Evolutionary conservation across 2,113 vertebrate species (phyloP).

Genomic region (Bubo scandiacus): DNA sequence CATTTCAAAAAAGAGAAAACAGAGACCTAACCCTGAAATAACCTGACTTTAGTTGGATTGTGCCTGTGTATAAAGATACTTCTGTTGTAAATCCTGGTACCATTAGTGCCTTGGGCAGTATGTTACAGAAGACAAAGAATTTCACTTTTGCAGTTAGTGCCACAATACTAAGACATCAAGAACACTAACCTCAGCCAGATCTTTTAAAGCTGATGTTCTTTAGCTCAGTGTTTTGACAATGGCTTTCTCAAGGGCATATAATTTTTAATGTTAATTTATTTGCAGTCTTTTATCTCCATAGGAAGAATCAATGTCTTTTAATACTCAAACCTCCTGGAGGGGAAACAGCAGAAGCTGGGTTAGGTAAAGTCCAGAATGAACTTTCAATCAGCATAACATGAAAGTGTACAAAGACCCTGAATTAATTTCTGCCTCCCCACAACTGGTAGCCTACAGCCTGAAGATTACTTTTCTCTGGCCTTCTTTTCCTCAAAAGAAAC

Average conservation of each 20-base stretch:
- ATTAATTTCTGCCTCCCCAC: neutral
- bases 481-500: neutral
- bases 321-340: constrained; percentile 10
- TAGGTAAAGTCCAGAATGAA: constrained; percentile 24
- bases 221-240: constrained; percentile 20
- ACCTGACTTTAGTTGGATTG: neutral
- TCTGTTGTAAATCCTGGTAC: neutral
- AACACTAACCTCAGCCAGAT: constrained; percentile 9
- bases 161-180: constrained; percentile 22
- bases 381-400: neutral
- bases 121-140: neutral
- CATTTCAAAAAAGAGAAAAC: neutral
- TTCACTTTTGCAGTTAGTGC: neutral
- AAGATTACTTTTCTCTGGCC: neutral
- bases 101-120: neutral
- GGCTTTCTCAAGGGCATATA: constrained; percentile 51
- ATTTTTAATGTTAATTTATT: constrained; percentile 27
- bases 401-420: neutral
- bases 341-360: neutral
- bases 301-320: constrained; percentile 26
- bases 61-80: neutral
- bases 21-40: neutral
- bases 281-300: constrained; percentile 52
- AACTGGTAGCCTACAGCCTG: neutral
- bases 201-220: constrained; percentile 25